Base-by-base conservation (phyloP, 1,140 invertebrate genomes). In the Neocloeon triangulifer region DNA sequence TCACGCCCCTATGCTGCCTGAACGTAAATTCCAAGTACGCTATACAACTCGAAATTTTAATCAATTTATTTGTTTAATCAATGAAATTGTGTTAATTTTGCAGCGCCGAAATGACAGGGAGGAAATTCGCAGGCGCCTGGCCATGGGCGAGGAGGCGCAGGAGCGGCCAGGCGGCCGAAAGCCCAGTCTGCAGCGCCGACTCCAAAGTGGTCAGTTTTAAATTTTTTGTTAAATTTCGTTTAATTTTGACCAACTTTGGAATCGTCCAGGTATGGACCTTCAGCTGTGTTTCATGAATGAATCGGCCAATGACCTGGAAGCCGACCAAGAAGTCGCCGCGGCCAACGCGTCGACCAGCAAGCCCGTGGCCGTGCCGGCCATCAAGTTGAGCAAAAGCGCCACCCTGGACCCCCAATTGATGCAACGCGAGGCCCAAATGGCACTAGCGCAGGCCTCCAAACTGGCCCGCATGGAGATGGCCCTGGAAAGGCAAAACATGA, bases 231-330 rank as follows among this genome's bases (percentile, higher is more conserved):
- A n/a, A n/a, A n/a, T n/a, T n/a, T n/a, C n/a, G n/a, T n/a, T n/a
- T n/a, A n/a, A n/a, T n/a, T n/a, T n/a, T n/a, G n/a, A n/a, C n/a
- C n/a, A n/a, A n/a, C n/a, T n/a, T n/a, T n/a, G n/a, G n/a, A n/a
- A n/a, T n/a, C n/a, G n/a, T n/a, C 23, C 51, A 81, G 76, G 77
- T 33, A 85, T 77, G 71, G 88, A 88, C 57, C 66, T 89, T 12
- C 84, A 91, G 62, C 86, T 89, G 43, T 85, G 82, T 60, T 89
- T 89, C 53, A 80, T 91, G 78, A 91, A 91, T 52, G 84, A 92
- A 47, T 77, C 77, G 26, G 73, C 73, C 12, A 82, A 77, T 28
- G 80, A 85, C n/a, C n/a, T 15, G 46, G 44, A 17, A 47, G 56
- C 19, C 42, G 40, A 30, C 42, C 42, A 3, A 41, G 35, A 6